Conservation (phyloP, 1,140 invertebrate genomes). For the Drosophila chauvacae region DNA sequence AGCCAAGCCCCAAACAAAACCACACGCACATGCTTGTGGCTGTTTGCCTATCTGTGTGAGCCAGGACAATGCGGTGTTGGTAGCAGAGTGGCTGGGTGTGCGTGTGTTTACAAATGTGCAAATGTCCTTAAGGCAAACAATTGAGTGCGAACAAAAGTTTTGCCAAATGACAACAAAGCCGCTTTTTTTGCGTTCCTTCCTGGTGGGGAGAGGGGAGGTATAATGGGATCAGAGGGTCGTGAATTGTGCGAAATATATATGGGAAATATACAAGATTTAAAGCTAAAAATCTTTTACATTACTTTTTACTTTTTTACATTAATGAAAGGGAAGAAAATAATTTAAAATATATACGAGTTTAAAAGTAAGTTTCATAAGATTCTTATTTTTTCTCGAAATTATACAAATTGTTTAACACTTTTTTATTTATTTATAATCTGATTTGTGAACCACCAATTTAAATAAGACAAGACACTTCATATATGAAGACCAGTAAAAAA, state of each 20-base stretch:
- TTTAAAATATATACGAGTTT: too few relatives aligned
- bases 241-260: background rate
- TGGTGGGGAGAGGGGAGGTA: conserved; percentile 15
- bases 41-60: conserved; percentile 30
- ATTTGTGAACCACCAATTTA: too few relatives aligned
- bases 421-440: too few relatives aligned
- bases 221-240: conserved; percentile 38
- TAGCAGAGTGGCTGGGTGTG: conserved; percentile 28
- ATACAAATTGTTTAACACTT: too few relatives aligned
- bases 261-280: background rate
- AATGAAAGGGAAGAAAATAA: too few relatives aligned
- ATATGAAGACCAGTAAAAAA: too few relatives aligned
- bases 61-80: conserved; percentile 1
- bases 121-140: conserved; percentile 83
- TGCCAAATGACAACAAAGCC: conserved; percentile 74
- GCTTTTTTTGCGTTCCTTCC: conserved; percentile 41
- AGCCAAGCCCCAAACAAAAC: conserved; percentile 80
- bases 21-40: conserved; percentile 76
- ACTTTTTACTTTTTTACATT: too few relatives aligned
- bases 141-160: conserved; percentile 84
- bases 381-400: too few relatives aligned
- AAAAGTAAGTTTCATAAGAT: too few relatives aligned
- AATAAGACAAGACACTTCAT: too few relatives aligned
- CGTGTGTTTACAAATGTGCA: conserved; percentile 80
- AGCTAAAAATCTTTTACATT: too few relatives aligned